Evolutionary conservation across 2,113 vertebrate species (phyloP).

Genomic region (Cettia cetti): DNA sequence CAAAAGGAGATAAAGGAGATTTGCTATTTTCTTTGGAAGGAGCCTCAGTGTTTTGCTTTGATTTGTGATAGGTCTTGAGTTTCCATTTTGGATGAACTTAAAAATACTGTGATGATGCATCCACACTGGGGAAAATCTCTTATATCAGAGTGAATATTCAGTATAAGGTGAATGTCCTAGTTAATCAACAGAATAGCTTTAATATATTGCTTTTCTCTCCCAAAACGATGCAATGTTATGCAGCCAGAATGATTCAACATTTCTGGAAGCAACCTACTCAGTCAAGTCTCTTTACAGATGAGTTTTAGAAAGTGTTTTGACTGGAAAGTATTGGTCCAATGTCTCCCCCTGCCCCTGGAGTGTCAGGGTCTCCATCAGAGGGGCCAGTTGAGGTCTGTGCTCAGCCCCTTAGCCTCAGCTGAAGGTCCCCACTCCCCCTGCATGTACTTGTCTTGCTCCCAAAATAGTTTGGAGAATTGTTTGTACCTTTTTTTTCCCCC

Average conservation of each 20-base stretch:
- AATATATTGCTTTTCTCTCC: neutral
- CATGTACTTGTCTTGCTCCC: neutral
- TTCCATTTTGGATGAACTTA: neutral
- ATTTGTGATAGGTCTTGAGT: neutral
- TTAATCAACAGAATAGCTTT: neutral
- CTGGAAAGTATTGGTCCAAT: neutral
- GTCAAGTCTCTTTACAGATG: neutral
- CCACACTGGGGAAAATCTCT: neutral
- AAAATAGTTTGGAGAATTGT: neutral
- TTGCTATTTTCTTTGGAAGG: neutral
- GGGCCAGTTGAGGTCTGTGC: neutral
- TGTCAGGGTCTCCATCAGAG: neutral
- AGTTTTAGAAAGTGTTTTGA: neutral
- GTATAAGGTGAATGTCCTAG: neutral
- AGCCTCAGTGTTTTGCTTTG: neutral
- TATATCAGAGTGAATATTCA: neutral
- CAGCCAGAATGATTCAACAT: neutral
- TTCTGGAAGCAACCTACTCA: neutral
- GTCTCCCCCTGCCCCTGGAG: neutral
- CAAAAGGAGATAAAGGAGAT: neutral
- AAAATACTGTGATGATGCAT: neutral
- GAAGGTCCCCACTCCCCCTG: neutral
- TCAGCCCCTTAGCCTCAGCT: neutral
- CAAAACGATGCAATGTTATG: neutral
- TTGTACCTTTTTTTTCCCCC: neutral